A percentile compares a stretch with the other conserved stretches of the same genome.
These are phyloP conservation scores for Eristalinus aeneus DNA, from an alignment of 2,888 invertebrate species.

Conservation along the genomic window DNA sequence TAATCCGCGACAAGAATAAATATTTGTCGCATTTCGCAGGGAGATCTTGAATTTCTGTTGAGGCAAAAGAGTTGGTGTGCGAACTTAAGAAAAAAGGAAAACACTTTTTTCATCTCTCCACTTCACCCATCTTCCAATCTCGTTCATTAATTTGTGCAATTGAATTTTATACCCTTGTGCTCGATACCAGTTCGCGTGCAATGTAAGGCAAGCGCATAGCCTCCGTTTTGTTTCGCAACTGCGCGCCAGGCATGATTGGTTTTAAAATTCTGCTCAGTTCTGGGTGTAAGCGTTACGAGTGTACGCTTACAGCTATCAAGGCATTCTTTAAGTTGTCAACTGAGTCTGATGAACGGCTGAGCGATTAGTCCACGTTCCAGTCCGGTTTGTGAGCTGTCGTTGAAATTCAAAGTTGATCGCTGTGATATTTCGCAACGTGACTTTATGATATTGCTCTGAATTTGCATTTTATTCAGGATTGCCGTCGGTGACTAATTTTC, in stretches of 20 bases:
- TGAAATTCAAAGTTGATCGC: background rate
- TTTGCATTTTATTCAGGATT: background rate
- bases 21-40: background rate
- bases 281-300: background rate
- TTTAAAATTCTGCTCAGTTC: background rate
- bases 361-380: background rate
- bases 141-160: background rate
- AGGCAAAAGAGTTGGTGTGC: background rate
- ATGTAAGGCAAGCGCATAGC: background rate
- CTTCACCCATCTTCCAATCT: no score
- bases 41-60: background rate
- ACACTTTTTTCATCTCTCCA: no score
- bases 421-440: background rate
- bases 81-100: background rate
- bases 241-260: background rate
- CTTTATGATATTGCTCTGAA: background rate
- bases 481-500: no score
- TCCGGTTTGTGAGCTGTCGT: background rate
- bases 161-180: background rate
- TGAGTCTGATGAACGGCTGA: background rate
- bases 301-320: background rate
- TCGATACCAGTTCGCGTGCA: background rate
- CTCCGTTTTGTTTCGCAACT: background rate
- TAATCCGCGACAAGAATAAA: slow-evolving; percentile 13
- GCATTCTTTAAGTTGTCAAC: background rate